Conservation (phyloP, 2,888 invertebrate species). For the Dynastes grantii region DNA sequence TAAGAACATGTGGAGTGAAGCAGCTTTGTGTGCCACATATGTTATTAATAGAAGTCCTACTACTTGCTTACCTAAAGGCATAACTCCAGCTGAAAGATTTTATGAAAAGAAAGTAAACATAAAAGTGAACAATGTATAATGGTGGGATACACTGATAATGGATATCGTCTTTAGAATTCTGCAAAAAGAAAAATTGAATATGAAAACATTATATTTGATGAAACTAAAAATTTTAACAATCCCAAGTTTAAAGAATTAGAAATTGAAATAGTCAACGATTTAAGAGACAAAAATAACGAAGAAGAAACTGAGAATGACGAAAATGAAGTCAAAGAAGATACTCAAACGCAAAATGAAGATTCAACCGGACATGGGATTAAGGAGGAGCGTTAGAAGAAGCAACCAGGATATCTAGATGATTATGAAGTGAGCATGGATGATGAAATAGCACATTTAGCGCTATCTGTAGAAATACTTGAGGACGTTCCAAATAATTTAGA, state of each 20-base stretch:
- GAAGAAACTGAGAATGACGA: background rate
- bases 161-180: background rate
- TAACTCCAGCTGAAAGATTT: too few species aligned
- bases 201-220: background rate
- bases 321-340: background rate
- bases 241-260: background rate
- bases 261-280: background rate
- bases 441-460: background rate
- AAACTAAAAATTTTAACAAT: background rate
- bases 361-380: background rate
- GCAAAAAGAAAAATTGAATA: too few species aligned
- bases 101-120: too few species aligned
- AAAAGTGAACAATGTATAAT: too few species aligned
- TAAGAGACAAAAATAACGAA: background rate
- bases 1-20: too few species aligned
- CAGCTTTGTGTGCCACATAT: too few species aligned
- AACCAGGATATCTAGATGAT: background rate
- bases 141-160: background rate
- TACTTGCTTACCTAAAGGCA: too few species aligned
- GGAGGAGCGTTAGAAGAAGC: background rate
- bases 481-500: slow-evolving; percentile 2
- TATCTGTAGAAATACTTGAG: background rate
- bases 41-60: too few species aligned
- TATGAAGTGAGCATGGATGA: background rate
- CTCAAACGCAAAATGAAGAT: background rate